Evolutionary conservation across 2,888 invertebrate genomes (phyloP).

Genomic region (Macrophya alboannulata): DNA sequence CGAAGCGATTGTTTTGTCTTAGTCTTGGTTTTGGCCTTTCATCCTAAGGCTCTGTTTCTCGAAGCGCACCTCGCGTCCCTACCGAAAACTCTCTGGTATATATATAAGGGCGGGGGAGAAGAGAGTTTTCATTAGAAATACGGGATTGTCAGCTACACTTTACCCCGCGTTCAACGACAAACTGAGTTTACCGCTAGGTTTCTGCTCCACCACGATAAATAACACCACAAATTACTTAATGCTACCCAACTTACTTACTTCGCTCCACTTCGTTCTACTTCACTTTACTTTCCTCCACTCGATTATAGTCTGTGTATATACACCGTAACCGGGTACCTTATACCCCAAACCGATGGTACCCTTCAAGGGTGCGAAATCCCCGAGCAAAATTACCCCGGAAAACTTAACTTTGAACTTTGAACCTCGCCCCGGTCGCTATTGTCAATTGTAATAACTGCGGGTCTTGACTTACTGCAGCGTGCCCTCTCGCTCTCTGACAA

Average conservation of each 20-base stretch:
- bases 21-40: slow-evolving; percentile 58
- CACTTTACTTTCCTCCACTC: slow-evolving; percentile 47
- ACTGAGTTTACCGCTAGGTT: slow-evolving; percentile 53
- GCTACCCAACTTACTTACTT: slow-evolving; percentile 64
- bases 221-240: slow-evolving; percentile 75
- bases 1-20: slow-evolving; percentile 65
- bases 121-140: slow-evolving; percentile 74
- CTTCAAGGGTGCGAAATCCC: slow-evolving; percentile 19
- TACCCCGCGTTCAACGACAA: slow-evolving; percentile 61
- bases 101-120: slow-evolving; percentile 49
- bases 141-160: slow-evolving; percentile 74
- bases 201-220: slow-evolving; percentile 70
- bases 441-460: slow-evolving; percentile 31
- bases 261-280: slow-evolving; percentile 53
- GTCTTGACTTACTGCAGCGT: neutral
- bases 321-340: slow-evolving; percentile 8
- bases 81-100: neutral
- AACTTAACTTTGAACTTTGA: slow-evolving; percentile 27
- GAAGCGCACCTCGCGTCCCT: slow-evolving; percentile 4
- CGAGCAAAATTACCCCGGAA: slow-evolving; percentile 26
- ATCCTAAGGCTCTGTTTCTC: slow-evolving; percentile 56
- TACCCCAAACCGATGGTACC: slow-evolving; percentile 1
- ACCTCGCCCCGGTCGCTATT: neutral
- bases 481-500: neutral
- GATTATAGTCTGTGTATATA: slow-evolving; percentile 41